Evolutionary conservation across 2,797 vertebrate species (phyloP).

Genomic region (Eulemur mongoz): DNA sequence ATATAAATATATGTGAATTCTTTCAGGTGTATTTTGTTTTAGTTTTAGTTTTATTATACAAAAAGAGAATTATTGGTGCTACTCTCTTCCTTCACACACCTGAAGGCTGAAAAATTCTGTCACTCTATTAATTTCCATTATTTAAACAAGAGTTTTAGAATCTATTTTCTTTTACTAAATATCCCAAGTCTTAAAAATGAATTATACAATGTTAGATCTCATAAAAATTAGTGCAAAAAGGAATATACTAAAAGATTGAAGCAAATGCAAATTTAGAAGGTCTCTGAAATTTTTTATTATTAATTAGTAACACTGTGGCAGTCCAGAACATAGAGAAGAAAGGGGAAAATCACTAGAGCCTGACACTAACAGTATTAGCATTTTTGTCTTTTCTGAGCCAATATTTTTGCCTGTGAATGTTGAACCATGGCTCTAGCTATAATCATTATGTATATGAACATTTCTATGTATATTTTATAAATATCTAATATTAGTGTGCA

Average conservation of each 20-base stretch:
- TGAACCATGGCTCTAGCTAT: neutral
- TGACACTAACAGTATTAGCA: neutral
- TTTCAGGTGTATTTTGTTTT: neutral
- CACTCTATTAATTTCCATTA: neutral
- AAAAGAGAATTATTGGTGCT: neutral
- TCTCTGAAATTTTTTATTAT: neutral
- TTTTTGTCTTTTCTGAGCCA: neutral
- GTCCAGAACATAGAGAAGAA: neutral
- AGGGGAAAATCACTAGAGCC: neutral
- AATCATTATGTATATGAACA: neutral
- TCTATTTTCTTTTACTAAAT: neutral
- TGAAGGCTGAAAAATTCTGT: neutral
- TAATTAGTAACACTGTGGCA: neutral
- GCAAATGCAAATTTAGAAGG: neutral
- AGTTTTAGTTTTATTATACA: neutral
- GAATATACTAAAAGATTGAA: neutral
- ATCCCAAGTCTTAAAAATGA: neutral
- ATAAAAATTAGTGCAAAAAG: neutral
- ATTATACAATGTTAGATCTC: neutral
- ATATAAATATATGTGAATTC: neutral
- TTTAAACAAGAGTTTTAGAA: neutral
- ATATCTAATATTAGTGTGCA: neutral
- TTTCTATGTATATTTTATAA: neutral
- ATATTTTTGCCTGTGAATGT: neutral
- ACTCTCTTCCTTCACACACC: neutral